A percentile compares a stretch with the other conserved stretches of the same genome.
phyloP scores from a whole-genome alignment of 2,888 invertebrate genomes.

The Athripsodes cinereus region DNA sequence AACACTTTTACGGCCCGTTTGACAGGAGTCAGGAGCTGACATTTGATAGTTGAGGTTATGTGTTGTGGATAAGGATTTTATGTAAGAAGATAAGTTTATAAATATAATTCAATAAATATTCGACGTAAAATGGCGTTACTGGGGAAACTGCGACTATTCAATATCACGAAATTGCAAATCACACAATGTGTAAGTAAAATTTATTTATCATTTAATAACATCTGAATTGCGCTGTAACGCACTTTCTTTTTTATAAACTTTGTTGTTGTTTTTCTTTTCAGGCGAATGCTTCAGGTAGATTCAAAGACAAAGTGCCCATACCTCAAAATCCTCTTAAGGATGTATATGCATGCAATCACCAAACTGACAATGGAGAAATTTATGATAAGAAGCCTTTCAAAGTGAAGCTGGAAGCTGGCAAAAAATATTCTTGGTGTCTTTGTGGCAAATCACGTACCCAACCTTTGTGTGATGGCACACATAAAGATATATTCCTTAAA shows the following conservation, averaged over 20 bases:
- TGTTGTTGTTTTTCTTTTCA: neutral
- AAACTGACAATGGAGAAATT: slow-evolving; percentile 65
- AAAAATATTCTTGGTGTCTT: slow-evolving; percentile 85
- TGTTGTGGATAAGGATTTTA: neutral
- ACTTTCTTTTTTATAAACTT: too few species aligned
- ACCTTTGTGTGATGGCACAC: slow-evolving; percentile 93
- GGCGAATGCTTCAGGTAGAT: neutral
- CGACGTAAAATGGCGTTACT: too few species aligned
- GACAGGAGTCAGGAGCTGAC: neutral
- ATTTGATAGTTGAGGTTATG: neutral
- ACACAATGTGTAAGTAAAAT: too few species aligned
- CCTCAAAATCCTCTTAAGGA: slow-evolving; percentile 61
- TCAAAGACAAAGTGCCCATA: slow-evolving; percentile 34
- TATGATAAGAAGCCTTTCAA: slow-evolving; percentile 90
- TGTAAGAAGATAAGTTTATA: too few species aligned
- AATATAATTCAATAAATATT: too few species aligned
- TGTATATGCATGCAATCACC: slow-evolving; percentile 55
- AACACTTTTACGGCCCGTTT: neutral
- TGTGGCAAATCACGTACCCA: slow-evolving; percentile 91
- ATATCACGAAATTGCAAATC: too few species aligned
- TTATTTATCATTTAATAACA: too few species aligned
- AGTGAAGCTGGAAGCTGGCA: slow-evolving; percentile 63
- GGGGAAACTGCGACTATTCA: too few species aligned
- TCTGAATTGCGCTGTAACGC: too few species aligned
- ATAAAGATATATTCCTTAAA: slow-evolving; percentile 69